Percentiles rank a stretch among this genome's conserved stretches.
phyloP scores from a whole-genome alignment of 2,113 vertebrate genomes.

The Clarias batrachus region DNA sequence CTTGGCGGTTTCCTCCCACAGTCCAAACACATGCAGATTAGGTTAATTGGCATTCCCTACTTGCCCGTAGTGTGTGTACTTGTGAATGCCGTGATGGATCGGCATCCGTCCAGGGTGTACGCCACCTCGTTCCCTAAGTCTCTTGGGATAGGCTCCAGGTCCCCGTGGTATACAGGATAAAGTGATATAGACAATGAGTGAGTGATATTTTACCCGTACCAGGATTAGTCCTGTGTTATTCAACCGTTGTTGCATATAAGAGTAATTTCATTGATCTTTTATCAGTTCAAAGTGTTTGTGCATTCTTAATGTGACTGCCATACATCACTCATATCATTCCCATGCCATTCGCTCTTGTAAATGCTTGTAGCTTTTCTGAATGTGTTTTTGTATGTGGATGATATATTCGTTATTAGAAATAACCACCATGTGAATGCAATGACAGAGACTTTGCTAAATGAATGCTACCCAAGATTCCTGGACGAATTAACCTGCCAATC shows the following conservation, averaged over 20 bases:
- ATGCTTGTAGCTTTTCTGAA: not conserved
- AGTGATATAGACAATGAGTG: not conserved
- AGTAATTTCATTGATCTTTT: not conserved
- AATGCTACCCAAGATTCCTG: not conserved
- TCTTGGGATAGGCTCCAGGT: too few relatives aligned
- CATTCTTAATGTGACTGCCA: not conserved
- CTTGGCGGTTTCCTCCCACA: too few relatives aligned
- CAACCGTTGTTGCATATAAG: constrained; percentile 26
- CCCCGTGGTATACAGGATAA: too few relatives aligned
- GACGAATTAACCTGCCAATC: constrained; percentile 14
- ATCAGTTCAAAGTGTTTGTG: not conserved
- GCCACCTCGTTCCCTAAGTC: too few relatives aligned
- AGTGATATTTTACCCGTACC: not conserved
- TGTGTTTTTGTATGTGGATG: not conserved
- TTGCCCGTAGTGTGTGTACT: too few relatives aligned
- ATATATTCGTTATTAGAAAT: not conserved
- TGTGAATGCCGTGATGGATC: too few relatives aligned
- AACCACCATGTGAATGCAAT: not conserved
- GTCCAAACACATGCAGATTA: too few relatives aligned
- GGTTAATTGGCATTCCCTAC: too few relatives aligned
- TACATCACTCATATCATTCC: constrained; percentile 9
- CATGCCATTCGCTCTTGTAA: constrained; percentile 26
- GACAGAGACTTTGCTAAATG: not conserved
- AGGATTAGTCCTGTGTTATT: constrained; percentile 19
- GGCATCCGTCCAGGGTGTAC: too few relatives aligned